Evolutionary conservation across 2,888 invertebrate genomes (phyloP), one percentile per base, ranked within the genome.

Genomic region (Cerceris rybyensis): DNA sequence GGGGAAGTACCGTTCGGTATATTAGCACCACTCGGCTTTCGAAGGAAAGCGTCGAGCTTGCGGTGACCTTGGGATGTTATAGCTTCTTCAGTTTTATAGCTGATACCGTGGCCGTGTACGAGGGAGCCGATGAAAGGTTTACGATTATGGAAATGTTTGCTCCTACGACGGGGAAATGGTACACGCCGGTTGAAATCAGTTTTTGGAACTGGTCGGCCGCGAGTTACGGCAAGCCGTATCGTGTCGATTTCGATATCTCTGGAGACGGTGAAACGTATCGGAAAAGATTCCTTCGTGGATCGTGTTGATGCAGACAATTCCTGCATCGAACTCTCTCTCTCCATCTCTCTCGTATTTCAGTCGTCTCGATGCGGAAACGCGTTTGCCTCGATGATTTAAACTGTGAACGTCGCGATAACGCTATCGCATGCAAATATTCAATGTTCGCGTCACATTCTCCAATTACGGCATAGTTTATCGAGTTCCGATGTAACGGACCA

Each of bases 91-190:
- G 78, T 78, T 85, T 85, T 85, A 85, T 80, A 43, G 82, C 78
- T 83, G 82, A 86, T 86, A 86, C 69, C 70, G 70, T 28, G 28
- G 68, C 50, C 54, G 69, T 66, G 81, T 76, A 73, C 68, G 75
- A 78, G 70, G 64, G 71, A 76, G 59, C 67, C 82, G 82, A 85
- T 82, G 82, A 85, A 77, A 84, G 78, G 78, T 85, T 85, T 85
- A 85, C 78, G 85, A 86, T 82, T 84, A 80, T 86, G 76, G 70
- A 77, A 82, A 83, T 74, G 70, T 67, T 84, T 76, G 78, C 76
- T 73, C 59, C 72, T 73, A 71, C 65, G 52, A 70, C 43, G 69
- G 65, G 75, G 77, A 74, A 85, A 81, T 60, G 75, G 50, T 68
- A 70, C 65, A 4, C 28, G 28, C 28, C 28, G 28, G 71, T 75